phyloP scores from a whole-genome alignment of 2,113 vertebrate genomes.

The Cololabis saira region DNA sequence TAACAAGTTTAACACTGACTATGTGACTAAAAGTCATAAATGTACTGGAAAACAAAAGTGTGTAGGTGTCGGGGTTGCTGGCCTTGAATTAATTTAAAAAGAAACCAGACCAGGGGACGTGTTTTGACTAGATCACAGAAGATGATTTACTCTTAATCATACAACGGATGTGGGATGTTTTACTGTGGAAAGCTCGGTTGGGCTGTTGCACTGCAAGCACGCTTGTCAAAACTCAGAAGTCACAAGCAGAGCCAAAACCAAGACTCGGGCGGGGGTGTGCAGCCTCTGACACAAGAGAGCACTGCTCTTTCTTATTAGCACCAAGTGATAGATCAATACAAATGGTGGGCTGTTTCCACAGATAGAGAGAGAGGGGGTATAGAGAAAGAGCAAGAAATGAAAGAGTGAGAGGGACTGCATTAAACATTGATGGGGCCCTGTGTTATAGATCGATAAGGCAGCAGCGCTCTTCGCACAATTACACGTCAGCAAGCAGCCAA shows the following conservation, averaged over 20 bases:
- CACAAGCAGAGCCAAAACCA: slow-evolving; percentile 26
- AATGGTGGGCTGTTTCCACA: slow-evolving; percentile 70
- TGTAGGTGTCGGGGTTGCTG: slow-evolving; percentile 38
- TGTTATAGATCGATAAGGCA: slow-evolving; percentile 71
- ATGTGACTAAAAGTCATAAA: slow-evolving; percentile 53
- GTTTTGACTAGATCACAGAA: slow-evolving; percentile 27
- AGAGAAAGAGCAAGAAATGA: slow-evolving; percentile 46
- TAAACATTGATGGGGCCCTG: slow-evolving; percentile 79
- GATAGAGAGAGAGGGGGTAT: slow-evolving; percentile 34
- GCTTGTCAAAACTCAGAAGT: slow-evolving; percentile 37
- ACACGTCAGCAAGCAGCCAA: slow-evolving; percentile 71
- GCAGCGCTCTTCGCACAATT: slow-evolving; percentile 78
- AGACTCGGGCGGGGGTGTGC: slow-evolving; percentile 13
- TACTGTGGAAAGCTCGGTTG: slow-evolving; percentile 8
- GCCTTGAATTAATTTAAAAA: not conserved
- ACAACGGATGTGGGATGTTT: slow-evolving; percentile 16
- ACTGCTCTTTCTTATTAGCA: slow-evolving; percentile 68
- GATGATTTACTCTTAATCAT: slow-evolving; percentile 40
- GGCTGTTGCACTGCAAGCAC: slow-evolving; percentile 4
- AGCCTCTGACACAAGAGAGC: slow-evolving; percentile 42
- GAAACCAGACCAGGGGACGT: slow-evolving; percentile 14
- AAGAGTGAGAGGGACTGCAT: slow-evolving; percentile 69
- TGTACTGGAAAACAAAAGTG: slow-evolving; percentile 67
- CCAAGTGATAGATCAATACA: slow-evolving; percentile 73
- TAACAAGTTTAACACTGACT: slow-evolving; percentile 55